Evolutionary conservation across 2,888 invertebrate species (phyloP).

Genomic region (Girardia tigrina): DNA sequence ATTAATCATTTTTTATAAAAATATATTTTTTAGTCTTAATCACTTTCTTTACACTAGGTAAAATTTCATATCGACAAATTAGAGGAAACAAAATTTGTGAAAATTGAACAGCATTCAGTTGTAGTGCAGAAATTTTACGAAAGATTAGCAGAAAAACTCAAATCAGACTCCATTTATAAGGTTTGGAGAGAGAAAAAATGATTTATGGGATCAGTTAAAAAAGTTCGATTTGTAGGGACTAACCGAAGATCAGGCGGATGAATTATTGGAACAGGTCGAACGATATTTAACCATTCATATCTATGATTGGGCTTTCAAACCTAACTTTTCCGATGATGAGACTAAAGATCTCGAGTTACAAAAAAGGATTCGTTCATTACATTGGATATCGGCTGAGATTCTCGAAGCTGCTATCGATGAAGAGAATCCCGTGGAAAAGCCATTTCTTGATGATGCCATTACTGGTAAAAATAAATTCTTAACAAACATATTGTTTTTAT

Average conservation of each 20-base stretch:
- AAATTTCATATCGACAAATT: neutral
- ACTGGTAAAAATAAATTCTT: constrained; percentile 50
- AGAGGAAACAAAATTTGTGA: neutral
- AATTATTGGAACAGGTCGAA: constrained; percentile 71
- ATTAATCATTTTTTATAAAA: too few species aligned
- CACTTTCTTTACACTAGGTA: too few species aligned
- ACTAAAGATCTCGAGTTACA: constrained; percentile 74
- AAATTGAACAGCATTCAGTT: constrained; percentile 62
- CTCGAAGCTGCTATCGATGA: constrained; percentile 81
- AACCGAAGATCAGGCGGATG: constrained; percentile 63
- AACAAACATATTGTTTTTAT: too few species aligned
- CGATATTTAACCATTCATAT: constrained; percentile 77
- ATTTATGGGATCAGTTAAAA: neutral
- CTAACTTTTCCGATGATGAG: constrained; percentile 78
- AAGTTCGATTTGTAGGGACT: constrained; percentile 50
- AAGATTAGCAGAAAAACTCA: neutral
- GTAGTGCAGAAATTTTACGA: constrained; percentile 73
- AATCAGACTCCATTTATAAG: constrained; percentile 37
- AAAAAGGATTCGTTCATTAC: constrained; percentile 77
- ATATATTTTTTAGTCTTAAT: too few species aligned
- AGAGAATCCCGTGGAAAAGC: constrained; percentile 66
- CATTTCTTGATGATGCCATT: constrained; percentile 69
- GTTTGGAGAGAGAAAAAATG: constrained; percentile 55
- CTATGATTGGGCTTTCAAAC: constrained; percentile 74
- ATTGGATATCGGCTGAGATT: constrained; percentile 87